Conservation (phyloP, 1,140 invertebrate species). For the Carcinoscorpius rotundicauda region DNA sequence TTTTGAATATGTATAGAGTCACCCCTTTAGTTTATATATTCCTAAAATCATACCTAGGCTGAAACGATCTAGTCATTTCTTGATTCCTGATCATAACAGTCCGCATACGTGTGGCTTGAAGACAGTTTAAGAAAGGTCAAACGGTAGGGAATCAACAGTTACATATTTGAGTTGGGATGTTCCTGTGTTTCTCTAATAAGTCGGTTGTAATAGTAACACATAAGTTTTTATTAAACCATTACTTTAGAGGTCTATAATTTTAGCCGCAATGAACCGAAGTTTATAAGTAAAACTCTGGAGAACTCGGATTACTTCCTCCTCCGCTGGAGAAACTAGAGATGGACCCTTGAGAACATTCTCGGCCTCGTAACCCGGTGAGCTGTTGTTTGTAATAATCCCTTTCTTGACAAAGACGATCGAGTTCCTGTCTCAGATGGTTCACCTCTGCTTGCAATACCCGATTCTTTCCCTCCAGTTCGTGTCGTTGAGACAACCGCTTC, state of each 20-base stretch:
- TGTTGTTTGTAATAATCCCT: slow-evolving; percentile 21
- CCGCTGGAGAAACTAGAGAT: slow-evolving; percentile 11
- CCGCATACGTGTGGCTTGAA: too few species aligned
- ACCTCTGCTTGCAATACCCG: slow-evolving; percentile 57
- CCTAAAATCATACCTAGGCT: too few species aligned
- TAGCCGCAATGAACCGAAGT: neutral
- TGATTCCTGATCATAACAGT: too few species aligned
- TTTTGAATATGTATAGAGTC: too few species aligned
- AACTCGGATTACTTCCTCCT: slow-evolving; percentile 25
- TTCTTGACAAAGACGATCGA: slow-evolving; percentile 15
- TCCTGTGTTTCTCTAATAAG: slow-evolving; percentile 7
- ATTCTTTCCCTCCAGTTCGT: slow-evolving; percentile 77
- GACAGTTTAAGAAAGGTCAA: too few species aligned
- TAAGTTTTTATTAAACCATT: neutral
- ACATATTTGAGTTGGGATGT: slow-evolving; percentile 17
- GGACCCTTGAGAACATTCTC: slow-evolving; percentile 11
- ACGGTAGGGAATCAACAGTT: too few species aligned
- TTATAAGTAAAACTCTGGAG: slow-evolving; percentile 29
- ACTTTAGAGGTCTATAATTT: neutral
- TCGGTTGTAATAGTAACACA: neutral
- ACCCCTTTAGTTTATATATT: too few species aligned
- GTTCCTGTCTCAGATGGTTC: slow-evolving; percentile 45
- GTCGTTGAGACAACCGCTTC: slow-evolving; percentile 71
- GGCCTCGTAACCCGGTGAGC: slow-evolving; percentile 4
- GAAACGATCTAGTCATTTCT: too few species aligned